These are phyloP conservation scores for Molothrus aeneus DNA, from an alignment of 2,797 vertebrate species.

Conservation along the genomic window DNA sequence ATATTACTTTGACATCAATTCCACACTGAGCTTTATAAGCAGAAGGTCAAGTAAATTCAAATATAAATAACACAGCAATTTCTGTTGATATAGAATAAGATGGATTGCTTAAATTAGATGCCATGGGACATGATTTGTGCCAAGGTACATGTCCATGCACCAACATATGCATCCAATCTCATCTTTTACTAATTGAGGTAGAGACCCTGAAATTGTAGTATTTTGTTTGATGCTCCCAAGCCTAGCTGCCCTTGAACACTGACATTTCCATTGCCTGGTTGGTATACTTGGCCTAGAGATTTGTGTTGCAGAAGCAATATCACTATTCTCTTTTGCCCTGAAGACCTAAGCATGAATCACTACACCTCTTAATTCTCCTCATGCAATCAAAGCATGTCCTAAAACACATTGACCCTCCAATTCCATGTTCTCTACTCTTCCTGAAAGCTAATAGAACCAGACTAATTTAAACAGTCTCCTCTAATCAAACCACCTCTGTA, in stretches of 20 bases:
- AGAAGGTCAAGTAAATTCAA: neutral
- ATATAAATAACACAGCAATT: neutral
- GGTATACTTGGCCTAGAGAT: neutral
- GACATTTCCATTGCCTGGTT: neutral
- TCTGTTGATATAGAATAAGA: neutral
- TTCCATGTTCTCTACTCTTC: neutral
- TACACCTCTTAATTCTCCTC: neutral
- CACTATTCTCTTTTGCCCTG: neutral
- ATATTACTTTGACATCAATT: neutral
- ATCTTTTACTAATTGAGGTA: neutral
- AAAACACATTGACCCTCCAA: neutral
- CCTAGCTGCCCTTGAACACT: neutral
- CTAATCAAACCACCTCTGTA: neutral
- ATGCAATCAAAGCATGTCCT: neutral
- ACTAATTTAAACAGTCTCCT: neutral
- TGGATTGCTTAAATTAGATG: neutral
- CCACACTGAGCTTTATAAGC: neutral
- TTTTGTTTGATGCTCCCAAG: neutral
- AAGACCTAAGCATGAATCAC: neutral
- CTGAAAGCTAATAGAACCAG: neutral
- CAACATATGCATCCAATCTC: neutral
- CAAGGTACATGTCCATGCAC: neutral
- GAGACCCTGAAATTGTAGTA: neutral
- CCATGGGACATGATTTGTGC: neutral
- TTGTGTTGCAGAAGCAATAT: neutral